Base-by-base conservation (phyloP, 2,888 invertebrate species). In the Drosophila phalerata region DNA sequence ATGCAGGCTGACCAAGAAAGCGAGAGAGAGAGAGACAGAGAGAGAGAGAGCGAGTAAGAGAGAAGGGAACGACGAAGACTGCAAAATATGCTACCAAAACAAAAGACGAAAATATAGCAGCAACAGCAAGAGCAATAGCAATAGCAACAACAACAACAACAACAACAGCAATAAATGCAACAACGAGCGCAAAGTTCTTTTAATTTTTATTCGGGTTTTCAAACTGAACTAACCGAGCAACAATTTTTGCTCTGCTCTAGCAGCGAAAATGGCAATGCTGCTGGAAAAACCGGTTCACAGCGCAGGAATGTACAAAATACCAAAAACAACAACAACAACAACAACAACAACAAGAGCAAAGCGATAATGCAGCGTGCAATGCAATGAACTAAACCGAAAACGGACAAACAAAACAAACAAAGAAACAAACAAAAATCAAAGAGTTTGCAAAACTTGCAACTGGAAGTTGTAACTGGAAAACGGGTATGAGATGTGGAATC, bases 251-350 rank as follows among this genome's bases (percentile, higher is more conserved):
- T 67, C 69, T 75, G 68, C 58, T 69, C 69, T 37, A 42, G 69
- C 69, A 55, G 55, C 64, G 68, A 77, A 81, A 78, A 78, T 80
- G 73, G 78, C 78, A 81, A 73, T 49, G 63, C 66, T 74, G 79
- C 67, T 75, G 69, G 76, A 75, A 71, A 74, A 87, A 89, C 89
- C 87, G 79, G 85, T 88, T 88, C 67, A 68, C 73, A 64, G 75
- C 55, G 22, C 55, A 72, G 88, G 88, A 85, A 85, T 89, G 82
- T 73, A 84, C 82, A 65, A 73, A 37, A 48, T 57, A 53, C 38
- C 55, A 61, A 47, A 55, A 64, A 32, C 58, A 64, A 56, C 49
- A 64, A 22, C 32, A 47, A 30, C 34, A 67, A 45, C 55, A 60
- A 47, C 37, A 56, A 42, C 63, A 52, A 45, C 52, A 40, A 8